phyloP scores from a whole-genome alignment of 2,113 vertebrate genomes.

The Caracal caracal region DNA sequence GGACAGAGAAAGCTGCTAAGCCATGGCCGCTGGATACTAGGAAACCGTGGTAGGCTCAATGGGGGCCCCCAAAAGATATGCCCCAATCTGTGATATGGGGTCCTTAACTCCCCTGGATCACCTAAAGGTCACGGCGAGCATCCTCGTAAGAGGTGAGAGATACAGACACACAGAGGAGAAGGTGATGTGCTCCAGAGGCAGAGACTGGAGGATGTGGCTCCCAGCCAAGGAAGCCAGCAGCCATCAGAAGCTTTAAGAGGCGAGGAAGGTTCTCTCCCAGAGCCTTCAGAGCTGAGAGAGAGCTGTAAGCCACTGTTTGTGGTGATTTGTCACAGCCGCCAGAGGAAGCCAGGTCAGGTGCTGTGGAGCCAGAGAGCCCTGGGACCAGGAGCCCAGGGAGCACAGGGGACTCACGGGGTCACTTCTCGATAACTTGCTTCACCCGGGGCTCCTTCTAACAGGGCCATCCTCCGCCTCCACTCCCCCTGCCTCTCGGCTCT shows the following conservation, averaged over 20 bases:
- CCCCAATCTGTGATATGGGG: neutral
- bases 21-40: neutral
- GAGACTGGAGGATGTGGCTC: neutral
- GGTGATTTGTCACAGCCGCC: neutral
- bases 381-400: neutral
- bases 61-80: rapidly evolving
- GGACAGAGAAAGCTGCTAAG: neutral
- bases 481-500: neutral
- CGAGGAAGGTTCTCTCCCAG: neutral
- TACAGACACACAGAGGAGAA: neutral
- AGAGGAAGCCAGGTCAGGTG: neutral
- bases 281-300: neutral
- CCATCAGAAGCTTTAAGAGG: neutral
- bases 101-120: neutral
- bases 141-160: neutral
- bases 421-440: neutral
- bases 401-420: neutral
- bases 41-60: neutral
- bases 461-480: neutral
- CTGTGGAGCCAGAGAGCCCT: neutral
- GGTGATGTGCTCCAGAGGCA: rapidly evolving
- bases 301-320: neutral
- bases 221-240: neutral
- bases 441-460: neutral
- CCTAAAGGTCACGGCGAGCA: neutral